Base-by-base conservation (phyloP, 53 echinoderm and acorn worm genomes). In the Luidia sarsii region DNA sequence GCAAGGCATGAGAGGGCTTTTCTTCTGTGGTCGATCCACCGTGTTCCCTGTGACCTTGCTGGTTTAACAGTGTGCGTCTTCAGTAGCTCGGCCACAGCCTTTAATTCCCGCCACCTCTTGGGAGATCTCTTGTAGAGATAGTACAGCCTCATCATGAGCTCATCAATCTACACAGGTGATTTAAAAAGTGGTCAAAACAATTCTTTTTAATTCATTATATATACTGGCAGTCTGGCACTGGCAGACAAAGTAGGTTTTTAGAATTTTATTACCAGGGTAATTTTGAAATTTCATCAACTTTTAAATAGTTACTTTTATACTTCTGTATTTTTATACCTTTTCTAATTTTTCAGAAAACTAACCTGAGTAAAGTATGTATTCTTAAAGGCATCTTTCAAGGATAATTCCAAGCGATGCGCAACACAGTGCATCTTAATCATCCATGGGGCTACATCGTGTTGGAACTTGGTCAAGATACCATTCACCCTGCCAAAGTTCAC, bases 1-100 rank as follows among this genome's bases (percentile, higher is more conserved):
- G 70, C 53, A 27, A 87, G 87, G n/a, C 64, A 24, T 39, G 36
- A 30, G 15, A 87, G 73, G 33, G 87, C 87, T 30, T 71, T 82
- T 33, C 82, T 54, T 22, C 74, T 21, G 39, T 82, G 82, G 45
- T 82, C 82, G 41, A 87, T 87, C 87, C 87, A 87, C 13, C 74
- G 23, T 24, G 87, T 87, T 14, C 87, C 87, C 71, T 82, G 82
- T 49, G 82, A 50, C 25, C 87, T 15, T 10, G 73, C 70, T 81
- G 87, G 87, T 35, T 82, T 87, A 5, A 87, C 48, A 25, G 82
- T 71, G 20, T 87, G 62, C 54, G 71, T 25, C n/a, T 65, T 52
- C 14, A 87, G 72, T 2, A 82, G 39, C 21, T 35, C 74, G n/a
- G 82, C 73, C 24, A 82, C 65, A 68, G 65, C 67, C 52, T 87